Percentiles rank a stretch among this genome's conserved stretches.
These are phyloP conservation scores for Gymnopithys bicolor DNA, from an alignment of 2,797 vertebrate species.

Conservation along the genomic window DNA sequence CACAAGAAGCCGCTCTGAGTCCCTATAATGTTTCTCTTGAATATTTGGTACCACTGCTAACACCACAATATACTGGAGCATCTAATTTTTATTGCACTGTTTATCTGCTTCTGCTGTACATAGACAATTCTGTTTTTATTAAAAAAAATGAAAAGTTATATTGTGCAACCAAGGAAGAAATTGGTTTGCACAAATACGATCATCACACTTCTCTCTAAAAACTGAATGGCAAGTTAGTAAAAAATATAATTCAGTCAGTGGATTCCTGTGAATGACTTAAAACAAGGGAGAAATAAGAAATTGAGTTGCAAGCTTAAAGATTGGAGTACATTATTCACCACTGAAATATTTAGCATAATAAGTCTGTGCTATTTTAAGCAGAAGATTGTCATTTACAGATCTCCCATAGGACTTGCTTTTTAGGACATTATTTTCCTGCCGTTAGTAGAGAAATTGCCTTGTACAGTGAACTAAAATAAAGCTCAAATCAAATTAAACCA, in stretches of 20 bases:
- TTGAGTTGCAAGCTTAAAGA: background rate
- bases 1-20: background rate
- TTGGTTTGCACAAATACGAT: background rate
- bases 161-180: background rate
- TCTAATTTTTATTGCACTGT: background rate
- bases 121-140: background rate
- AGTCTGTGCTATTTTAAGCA: slow-evolving; percentile 25
- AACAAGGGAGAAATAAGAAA: background rate
- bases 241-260: background rate
- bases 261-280: background rate
- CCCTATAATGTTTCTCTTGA: background rate
- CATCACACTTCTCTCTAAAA: background rate
- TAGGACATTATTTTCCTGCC: slow-evolving; percentile 9
- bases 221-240: background rate
- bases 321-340: background rate
- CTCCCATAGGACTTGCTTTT: slow-evolving; percentile 3
- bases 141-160: background rate
- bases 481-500: background rate
- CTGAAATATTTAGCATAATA: background rate
- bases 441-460: background rate
- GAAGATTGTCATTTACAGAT: background rate
- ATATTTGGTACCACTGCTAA: background rate
- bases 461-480: background rate
- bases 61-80: background rate
- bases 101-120: background rate